Evolutionary conservation across 2,888 invertebrate species (phyloP), one percentile per base, ranked within the genome.

Genomic region (Pachymerium ferrugineum): DNA sequence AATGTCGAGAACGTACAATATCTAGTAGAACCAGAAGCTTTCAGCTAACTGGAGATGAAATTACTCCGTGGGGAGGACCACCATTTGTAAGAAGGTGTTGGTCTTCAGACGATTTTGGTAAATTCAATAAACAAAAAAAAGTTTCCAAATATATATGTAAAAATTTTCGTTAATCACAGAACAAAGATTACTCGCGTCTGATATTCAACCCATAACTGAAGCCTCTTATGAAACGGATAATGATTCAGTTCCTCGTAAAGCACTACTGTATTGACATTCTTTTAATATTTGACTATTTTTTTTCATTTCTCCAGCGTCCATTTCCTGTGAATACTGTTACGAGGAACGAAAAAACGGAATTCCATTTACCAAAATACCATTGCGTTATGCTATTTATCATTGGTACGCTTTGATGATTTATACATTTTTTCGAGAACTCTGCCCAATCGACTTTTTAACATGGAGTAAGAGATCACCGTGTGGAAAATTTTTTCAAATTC

Each of bases 1-100:
- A 35, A 35, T 35, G n/a, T n/a, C n/a, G n/a, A n/a, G n/a, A n/a
- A n/a, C n/a, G n/a, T n/a, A 54, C 47, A 0, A 4, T 0, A 0
- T 54, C 47, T 1, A 54, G n/a, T n/a, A n/a, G 16, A 54, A 54
- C 47, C 6, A n/a, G 47, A n/a, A 54, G 19, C 22, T 54, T 54
- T 10, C 16, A n/a, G 19, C 16, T 54, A 22, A 54, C 47, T 16
- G 70, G 31, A 10, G 70, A 70, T 16, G 70, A 70, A 33, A 70
- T 70, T 5, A 22, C 35, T 14, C 70, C 70, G 10, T 70, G 70
- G 70, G 70, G 70, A 31, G 2, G 29, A 33, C 70, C 70, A 8
- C 33, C 35, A 25, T 70, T 70, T 35, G 25, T 70, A 10, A 28
- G 16, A n/a, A 35, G 35, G 35, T 16, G 28, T 31, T 68, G 68